A percentile compares a stretch with the other conserved stretches of the same genome.
Conservation (phyloP, 2,113 vertebrate genomes). For the Parotia lawesii region DNA sequence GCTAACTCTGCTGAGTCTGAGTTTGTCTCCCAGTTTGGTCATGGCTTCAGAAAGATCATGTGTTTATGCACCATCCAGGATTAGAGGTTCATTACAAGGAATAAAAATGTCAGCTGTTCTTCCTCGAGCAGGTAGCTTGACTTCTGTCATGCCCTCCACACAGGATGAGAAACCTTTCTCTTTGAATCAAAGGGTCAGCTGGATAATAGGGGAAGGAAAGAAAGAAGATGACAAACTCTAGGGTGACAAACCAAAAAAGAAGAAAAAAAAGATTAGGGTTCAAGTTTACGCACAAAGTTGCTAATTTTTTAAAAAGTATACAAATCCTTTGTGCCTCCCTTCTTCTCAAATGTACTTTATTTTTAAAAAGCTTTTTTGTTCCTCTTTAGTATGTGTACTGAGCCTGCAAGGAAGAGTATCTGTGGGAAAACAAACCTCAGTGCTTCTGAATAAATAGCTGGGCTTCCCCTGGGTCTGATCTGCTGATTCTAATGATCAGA, state of each 20-base stretch:
- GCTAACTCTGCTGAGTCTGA: background rate
- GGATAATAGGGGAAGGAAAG: background rate
- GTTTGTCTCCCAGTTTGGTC: background rate
- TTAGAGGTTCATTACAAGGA: background rate
- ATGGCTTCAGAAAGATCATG: background rate
- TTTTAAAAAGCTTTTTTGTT: background rate
- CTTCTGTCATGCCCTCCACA: background rate
- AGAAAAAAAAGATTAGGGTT: background rate
- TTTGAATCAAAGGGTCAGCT: background rate
- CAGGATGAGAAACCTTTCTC: background rate
- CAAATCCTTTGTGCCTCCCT: background rate
- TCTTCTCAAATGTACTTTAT: background rate
- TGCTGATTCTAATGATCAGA: slow-evolving; percentile 13
- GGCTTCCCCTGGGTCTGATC: background rate
- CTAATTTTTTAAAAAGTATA: background rate
- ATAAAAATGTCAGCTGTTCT: background rate
- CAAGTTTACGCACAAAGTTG: background rate
- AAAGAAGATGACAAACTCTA: background rate
- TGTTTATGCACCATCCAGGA: background rate
- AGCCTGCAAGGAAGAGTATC: background rate
- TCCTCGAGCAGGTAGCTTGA: background rate
- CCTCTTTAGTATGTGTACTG: background rate
- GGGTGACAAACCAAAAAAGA: background rate
- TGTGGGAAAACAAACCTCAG: rapidly evolving
- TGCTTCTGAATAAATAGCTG: background rate